Percentiles rank a stretch among this genome's conserved stretches.
phyloP scores from a whole-genome alignment of 2,888 invertebrate species.

The Chrysolina haemoptera region DNA sequence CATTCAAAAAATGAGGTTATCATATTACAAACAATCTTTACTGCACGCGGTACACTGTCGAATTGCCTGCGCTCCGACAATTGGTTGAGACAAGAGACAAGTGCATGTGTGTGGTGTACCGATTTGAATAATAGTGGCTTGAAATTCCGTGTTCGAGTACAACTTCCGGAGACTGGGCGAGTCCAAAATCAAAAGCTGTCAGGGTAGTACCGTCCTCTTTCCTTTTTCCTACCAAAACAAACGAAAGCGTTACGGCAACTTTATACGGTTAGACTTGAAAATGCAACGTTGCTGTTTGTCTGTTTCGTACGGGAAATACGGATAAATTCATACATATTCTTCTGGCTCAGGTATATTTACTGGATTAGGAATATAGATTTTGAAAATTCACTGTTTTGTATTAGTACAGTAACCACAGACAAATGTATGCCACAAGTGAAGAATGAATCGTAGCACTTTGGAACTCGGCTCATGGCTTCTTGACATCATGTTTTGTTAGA shows the following conservation, averaged over 20 bases:
- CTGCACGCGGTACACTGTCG: neutral
- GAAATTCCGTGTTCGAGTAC: conserved; percentile 35
- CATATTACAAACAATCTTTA: neutral
- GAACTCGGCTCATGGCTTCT: too few relatives aligned
- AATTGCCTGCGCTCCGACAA: conserved; percentile 3
- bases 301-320: neutral
- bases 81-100: conserved; percentile 26
- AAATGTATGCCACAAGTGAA: too few relatives aligned
- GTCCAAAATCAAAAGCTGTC: conserved; percentile 52
- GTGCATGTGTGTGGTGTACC: conserved; percentile 24
- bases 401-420: too few relatives aligned
- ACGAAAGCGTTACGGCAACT: conserved; percentile 20
- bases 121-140: conserved; percentile 34
- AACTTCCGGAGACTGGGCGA: conserved; percentile 52
- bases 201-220: conserved; percentile 52
- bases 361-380: neutral
- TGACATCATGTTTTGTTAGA: too few relatives aligned
- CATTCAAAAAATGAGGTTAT: neutral
- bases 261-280: conserved; percentile 16
- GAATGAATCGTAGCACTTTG: too few relatives aligned
- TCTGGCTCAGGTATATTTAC: neutral
- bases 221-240: conserved; percentile 26
- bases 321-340: neutral
- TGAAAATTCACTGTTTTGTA: too few relatives aligned
- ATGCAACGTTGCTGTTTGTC: conserved; percentile 7